Conservation (phyloP, 1,140 invertebrate species). For the Acromyrmex charruanus region DNA sequence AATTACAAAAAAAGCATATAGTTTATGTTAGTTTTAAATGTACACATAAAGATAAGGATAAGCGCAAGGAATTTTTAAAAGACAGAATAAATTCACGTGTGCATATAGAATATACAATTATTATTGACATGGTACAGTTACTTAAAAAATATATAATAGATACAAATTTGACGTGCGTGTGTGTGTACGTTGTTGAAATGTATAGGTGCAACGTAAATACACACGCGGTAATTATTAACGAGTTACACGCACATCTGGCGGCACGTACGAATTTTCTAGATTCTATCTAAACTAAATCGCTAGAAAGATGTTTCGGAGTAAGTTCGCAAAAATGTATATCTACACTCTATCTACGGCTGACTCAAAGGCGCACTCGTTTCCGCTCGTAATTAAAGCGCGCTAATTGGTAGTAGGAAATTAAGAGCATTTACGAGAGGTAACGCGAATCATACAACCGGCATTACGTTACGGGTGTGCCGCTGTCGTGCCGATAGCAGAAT, state of each 20-base stretch:
- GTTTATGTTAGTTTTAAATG: neutral
- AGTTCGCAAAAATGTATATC: constrained; percentile 58
- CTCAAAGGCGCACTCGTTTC: neutral
- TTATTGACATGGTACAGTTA: constrained; percentile 75
- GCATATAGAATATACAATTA: constrained; percentile 70
- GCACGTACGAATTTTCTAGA: constrained; percentile 41
- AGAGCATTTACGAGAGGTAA: constrained; percentile 7
- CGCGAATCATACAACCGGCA: neutral
- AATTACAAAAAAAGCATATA: neutral
- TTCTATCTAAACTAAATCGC: constrained; percentile 56
- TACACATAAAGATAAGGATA: neutral
- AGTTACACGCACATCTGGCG: neutral
- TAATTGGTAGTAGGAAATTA: constrained; percentile 21
- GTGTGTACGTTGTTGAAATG: constrained; percentile 48
- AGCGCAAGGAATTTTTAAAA: neutral
- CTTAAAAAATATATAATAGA: constrained; percentile 74
- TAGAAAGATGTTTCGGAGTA: constrained; percentile 25
- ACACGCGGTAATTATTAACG: constrained; percentile 29
- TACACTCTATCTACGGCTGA: constrained; percentile 38
- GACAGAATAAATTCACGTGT: neutral
- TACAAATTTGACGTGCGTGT: constrained; percentile 53
- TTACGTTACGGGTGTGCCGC: constrained; percentile 3
- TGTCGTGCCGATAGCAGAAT: neutral
- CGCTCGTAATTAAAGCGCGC: constrained; percentile 22
- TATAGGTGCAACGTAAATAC: constrained; percentile 14